These are phyloP conservation scores for Hassar affinis DNA, from an alignment of 2,113 vertebrate genomes.

Conservation along the genomic window DNA sequence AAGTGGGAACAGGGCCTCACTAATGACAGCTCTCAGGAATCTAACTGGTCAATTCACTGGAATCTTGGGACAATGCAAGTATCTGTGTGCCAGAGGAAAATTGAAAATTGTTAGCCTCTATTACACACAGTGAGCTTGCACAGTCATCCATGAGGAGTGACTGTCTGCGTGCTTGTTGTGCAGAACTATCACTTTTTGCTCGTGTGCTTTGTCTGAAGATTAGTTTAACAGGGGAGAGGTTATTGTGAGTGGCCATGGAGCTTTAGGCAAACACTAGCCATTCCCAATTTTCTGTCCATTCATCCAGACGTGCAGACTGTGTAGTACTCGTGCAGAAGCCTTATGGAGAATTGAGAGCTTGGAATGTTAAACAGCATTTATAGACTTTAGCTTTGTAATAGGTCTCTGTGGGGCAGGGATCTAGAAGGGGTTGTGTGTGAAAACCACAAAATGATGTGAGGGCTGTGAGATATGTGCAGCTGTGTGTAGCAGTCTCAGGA, in stretches of 20 bases:
- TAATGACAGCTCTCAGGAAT: slow-evolving; percentile 37
- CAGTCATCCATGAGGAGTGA: background rate
- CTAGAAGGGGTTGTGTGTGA: background rate
- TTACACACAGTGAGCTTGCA: background rate
- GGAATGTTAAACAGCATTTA: slow-evolving; percentile 17
- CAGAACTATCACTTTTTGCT: background rate
- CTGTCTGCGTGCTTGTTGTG: background rate
- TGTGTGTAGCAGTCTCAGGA: background rate
- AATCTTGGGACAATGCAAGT: slow-evolving; percentile 28
- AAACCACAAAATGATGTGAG: slow-evolving; percentile 18
- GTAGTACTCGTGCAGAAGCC: background rate
- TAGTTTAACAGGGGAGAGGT: background rate
- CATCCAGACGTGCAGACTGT: slow-evolving; percentile 28
- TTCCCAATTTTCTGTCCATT: slow-evolving; percentile 8
- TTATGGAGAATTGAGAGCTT: slow-evolving; percentile 1
- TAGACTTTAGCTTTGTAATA: slow-evolving; percentile 7
- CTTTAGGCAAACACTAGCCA: slow-evolving; percentile 6
- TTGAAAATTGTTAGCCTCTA: slow-evolving; percentile 6
- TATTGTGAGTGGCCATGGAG: slow-evolving; percentile 6
- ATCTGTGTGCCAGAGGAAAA: slow-evolving; percentile 1
- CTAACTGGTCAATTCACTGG: slow-evolving; percentile 12
- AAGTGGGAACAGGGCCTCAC: slow-evolving; percentile 34
- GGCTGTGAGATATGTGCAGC: background rate
- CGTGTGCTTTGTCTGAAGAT: background rate
- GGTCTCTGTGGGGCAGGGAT: background rate